These are phyloP conservation scores for Solenodon paradoxus DNA, from an alignment of 2,113 vertebrate species.

Conservation along the genomic window DNA sequence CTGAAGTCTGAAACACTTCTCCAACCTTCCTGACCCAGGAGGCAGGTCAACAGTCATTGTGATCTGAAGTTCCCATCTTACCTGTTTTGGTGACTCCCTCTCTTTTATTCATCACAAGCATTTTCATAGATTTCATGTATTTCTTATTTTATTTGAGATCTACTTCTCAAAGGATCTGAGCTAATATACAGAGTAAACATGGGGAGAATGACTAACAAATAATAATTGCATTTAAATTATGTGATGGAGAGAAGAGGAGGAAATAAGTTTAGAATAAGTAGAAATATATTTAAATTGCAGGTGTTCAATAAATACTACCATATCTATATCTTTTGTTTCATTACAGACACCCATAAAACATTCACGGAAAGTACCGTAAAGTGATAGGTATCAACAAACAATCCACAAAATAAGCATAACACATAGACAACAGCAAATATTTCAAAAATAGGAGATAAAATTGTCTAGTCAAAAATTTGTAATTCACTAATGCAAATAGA, in stretches of 20 bases:
- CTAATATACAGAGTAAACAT: not conserved
- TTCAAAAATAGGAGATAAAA: not conserved
- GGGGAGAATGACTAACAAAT: not conserved
- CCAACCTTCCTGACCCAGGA: not conserved
- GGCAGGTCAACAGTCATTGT: rapidly evolving
- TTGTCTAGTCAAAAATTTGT: not conserved
- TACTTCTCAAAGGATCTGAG: not conserved
- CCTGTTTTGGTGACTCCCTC: rapidly evolving
- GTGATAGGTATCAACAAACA: not conserved
- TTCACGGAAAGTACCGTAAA: not conserved
- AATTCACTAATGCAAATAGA: not conserved
- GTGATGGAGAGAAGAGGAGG: not conserved
- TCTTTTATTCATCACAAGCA: not conserved
- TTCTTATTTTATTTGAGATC: too few relatives aligned
- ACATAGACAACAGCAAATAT: not conserved
- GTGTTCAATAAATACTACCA: too few relatives aligned
- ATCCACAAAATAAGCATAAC: not conserved
- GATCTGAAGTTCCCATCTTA: not conserved
- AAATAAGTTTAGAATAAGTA: not conserved
- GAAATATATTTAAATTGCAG: too few relatives aligned
- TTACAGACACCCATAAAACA: rapidly evolving
- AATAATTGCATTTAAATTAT: not conserved
- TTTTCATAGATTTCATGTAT: not conserved
- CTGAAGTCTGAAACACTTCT: not conserved
- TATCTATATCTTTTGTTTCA: too few relatives aligned